phyloP scores from a whole-genome alignment of 2,888 invertebrate species.

The Eupelmus urozonus region DNA sequence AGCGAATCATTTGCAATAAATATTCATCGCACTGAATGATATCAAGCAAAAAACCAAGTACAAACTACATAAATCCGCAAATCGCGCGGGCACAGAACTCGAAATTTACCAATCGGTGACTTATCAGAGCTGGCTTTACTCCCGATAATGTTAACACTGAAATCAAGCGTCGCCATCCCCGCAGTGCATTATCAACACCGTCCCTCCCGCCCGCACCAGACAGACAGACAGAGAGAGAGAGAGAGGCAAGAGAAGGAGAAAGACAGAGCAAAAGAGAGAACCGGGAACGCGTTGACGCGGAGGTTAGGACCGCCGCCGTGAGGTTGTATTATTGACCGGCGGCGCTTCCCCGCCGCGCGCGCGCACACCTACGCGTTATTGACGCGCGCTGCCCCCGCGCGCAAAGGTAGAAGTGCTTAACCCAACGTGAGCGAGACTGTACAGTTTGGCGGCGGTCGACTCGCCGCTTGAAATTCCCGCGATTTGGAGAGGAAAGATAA shows the following conservation, averaged over 20 bases:
- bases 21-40: background rate
- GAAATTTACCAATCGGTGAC: slow-evolving; percentile 33
- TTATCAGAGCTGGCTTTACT: slow-evolving; percentile 30
- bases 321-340: slow-evolving; percentile 12
- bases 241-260: background rate
- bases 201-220: background rate
- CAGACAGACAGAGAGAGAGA: background rate
- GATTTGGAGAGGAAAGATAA: too few species aligned
- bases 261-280: background rate
- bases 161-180: slow-evolving; percentile 39
- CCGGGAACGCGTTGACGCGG: slow-evolving; percentile 5
- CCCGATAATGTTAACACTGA: slow-evolving; percentile 11
- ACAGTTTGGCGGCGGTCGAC: too few species aligned
- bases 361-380: background rate
- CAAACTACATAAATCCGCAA: background rate
- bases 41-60: background rate
- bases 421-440: background rate
- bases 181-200: slow-evolving; percentile 22
- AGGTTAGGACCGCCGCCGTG: slow-evolving; percentile 30
- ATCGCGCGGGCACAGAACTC: background rate
- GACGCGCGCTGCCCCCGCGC: slow-evolving; percentile 13
- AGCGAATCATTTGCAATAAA: background rate
- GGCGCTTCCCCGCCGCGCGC: background rate
- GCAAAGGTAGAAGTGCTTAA: background rate
- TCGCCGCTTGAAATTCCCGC: too few species aligned